Percentiles rank a stretch among this genome's conserved stretches.
phyloP scores from a whole-genome alignment of 2,113 vertebrate species.

The Ceyx cyanopectus region DNA sequence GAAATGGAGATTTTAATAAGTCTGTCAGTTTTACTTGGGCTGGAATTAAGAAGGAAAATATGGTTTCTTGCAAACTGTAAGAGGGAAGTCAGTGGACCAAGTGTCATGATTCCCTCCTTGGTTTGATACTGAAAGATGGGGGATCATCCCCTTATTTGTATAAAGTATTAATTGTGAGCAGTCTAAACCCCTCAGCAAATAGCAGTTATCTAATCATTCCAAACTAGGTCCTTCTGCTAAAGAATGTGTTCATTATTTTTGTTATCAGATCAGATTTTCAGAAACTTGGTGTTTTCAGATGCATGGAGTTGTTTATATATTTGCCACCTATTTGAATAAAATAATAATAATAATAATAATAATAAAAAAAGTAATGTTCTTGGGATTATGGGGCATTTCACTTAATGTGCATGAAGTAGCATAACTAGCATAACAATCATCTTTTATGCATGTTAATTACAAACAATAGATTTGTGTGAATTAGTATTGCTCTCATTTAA shows the following conservation, averaged over 20 bases:
- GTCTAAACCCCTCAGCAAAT: not conserved
- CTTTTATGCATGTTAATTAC: not conserved
- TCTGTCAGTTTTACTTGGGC: not conserved
- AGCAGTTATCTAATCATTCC: accelerated
- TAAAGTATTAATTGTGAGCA: not conserved
- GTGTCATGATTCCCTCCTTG: not conserved
- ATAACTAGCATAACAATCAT: not conserved
- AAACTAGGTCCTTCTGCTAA: not conserved
- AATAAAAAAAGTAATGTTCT: too few species aligned
- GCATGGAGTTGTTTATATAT: not conserved
- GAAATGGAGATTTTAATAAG: not conserved
- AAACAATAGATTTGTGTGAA: not conserved
- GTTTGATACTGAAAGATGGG: not conserved
- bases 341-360: not conserved
- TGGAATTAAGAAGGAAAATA: not conserved
- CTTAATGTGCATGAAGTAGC: not conserved
- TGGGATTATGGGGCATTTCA: too few species aligned
- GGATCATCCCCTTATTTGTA: not conserved
- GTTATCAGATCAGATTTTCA: not conserved
- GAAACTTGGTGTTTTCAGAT: not conserved
- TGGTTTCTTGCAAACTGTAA: not conserved
- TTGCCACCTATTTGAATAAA: not conserved
- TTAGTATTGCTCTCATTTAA: not conserved
- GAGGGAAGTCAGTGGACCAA: not conserved
- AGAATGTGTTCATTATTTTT: not conserved